Evolutionary conservation across 1,140 invertebrate species (phyloP).

Genomic region (Drosophila ambigua): DNA sequence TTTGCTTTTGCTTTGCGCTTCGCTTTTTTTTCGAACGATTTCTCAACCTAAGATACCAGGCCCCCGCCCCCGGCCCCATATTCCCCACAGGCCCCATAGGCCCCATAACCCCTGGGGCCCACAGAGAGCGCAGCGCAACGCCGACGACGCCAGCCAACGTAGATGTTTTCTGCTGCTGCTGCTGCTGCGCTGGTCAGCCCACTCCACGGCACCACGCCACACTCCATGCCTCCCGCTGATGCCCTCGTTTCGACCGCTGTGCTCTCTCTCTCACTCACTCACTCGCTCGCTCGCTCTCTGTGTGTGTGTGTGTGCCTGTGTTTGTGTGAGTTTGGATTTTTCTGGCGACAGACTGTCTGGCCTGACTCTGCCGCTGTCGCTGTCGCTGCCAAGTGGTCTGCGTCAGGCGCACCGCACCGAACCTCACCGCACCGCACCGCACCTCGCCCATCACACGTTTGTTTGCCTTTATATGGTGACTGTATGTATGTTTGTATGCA

Average conservation of each 20-base stretch:
- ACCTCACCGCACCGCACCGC: too few relatives aligned
- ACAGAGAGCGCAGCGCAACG: background rate
- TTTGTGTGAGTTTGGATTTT: conserved; percentile 72
- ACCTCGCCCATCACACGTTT: conserved; percentile 10
- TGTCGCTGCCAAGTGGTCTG: conserved; percentile 2
- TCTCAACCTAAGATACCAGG: conserved; percentile 62
- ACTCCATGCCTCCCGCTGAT: conserved; percentile 5
- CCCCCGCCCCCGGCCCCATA: background rate
- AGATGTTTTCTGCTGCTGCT: too few relatives aligned
- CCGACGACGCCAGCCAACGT: conserved; percentile 9
- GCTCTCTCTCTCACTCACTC: conserved; percentile 3
- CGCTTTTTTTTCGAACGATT: conserved; percentile 64
- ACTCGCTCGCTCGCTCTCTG: too few relatives aligned
- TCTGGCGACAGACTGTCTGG: conserved; percentile 81
- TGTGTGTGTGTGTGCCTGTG: conserved; percentile 20
- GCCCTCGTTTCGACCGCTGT: conserved; percentile 49
- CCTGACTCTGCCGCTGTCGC: conserved; percentile 57
- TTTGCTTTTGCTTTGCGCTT: conserved; percentile 61
- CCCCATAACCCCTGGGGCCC: background rate
- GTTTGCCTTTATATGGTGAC: conserved; percentile 63
- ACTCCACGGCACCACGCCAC: conserved; percentile 3
- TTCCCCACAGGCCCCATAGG: background rate
- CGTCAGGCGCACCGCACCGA: too few relatives aligned
- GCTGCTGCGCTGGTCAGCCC: conserved; percentile 26
- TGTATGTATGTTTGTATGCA: background rate